Percentiles rank a stretch among this genome's conserved stretches.
These are phyloP conservation scores for Excalfactoria chinensis DNA, from an alignment of 2,113 vertebrate species.

Conservation along the genomic window DNA sequence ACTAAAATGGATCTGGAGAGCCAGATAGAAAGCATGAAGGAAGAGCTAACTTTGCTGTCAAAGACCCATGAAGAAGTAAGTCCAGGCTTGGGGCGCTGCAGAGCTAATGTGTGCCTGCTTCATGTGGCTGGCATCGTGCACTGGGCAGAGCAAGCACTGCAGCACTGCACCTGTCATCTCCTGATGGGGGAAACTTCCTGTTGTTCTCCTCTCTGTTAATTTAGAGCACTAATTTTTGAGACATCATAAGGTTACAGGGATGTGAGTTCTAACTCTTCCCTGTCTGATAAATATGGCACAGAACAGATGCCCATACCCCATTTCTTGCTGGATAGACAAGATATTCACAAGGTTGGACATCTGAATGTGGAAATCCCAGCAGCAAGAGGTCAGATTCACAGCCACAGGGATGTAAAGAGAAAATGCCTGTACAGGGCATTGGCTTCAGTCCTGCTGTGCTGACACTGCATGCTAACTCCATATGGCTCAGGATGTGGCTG, in stretches of 20 bases:
- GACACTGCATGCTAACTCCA: background rate
- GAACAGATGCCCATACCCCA: background rate
- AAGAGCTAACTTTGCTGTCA: conserved; percentile 85
- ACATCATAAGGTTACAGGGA: background rate
- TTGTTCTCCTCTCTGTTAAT: background rate
- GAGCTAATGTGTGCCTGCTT: background rate
- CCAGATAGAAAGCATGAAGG: conserved; percentile 89
- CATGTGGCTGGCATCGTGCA: background rate
- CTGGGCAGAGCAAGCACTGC: background rate
- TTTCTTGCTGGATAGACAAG: background rate
- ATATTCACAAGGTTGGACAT: background rate
- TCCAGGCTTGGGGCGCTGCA: background rate
- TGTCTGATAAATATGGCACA: background rate
- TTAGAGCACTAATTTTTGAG: background rate
- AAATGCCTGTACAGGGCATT: background rate
- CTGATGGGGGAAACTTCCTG: background rate
- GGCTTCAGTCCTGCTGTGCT: background rate
- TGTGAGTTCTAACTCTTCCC: background rate
- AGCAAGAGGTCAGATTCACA: background rate
- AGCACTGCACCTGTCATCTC: background rate
- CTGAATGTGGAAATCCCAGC: background rate
- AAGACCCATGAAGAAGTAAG: conserved; percentile 89
- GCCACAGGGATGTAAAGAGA: background rate
- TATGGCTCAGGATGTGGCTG: background rate
- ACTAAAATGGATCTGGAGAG: conserved; percentile 89